A percentile compares a stretch with the other conserved stretches of the same genome.
Conservation (phyloP, 1,140 invertebrate species). For the Pseudomyrmex dendroicus region DNA sequence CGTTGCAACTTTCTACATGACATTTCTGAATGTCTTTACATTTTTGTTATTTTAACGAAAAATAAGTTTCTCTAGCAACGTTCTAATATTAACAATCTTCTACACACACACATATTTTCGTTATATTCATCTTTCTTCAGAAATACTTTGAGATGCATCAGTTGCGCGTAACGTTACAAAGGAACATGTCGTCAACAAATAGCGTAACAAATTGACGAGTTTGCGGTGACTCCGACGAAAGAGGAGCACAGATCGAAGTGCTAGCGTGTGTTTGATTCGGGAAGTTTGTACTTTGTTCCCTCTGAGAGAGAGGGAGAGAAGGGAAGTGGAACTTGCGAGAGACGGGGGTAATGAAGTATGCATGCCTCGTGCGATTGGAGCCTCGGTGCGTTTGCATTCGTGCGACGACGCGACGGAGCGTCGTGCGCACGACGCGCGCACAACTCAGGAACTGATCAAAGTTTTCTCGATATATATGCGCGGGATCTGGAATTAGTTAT, state of each 20-base stretch:
- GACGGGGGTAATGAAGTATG: slow-evolving; percentile 77
- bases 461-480: slow-evolving; percentile 76
- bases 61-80: neutral
- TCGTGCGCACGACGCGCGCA: slow-evolving; percentile 41
- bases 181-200: slow-evolving; percentile 18
- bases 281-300: slow-evolving; percentile 51
- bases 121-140: neutral
- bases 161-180: neutral
- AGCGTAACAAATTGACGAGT: slow-evolving; percentile 3
- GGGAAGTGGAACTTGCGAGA: slow-evolving; percentile 56
- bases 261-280: slow-evolving; percentile 38
- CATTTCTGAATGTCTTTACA: neutral
- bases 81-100: neutral
- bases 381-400: slow-evolving; percentile 52
- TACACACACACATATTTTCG: neutral
- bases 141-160: neutral
- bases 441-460: slow-evolving; percentile 77
- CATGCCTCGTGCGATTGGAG: slow-evolving; percentile 71
- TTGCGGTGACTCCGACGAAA: slow-evolving; percentile 24
- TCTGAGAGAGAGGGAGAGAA: neutral
- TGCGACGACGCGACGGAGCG: slow-evolving; percentile 24
- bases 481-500: slow-evolving; percentile 80
- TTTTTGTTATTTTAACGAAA: neutral
- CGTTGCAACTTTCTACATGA: neutral
- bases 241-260: slow-evolving; percentile 36